These are phyloP conservation scores for Carettochelys insculpta DNA, from an alignment of 2,113 vertebrate genomes.

Conservation along the genomic window DNA sequence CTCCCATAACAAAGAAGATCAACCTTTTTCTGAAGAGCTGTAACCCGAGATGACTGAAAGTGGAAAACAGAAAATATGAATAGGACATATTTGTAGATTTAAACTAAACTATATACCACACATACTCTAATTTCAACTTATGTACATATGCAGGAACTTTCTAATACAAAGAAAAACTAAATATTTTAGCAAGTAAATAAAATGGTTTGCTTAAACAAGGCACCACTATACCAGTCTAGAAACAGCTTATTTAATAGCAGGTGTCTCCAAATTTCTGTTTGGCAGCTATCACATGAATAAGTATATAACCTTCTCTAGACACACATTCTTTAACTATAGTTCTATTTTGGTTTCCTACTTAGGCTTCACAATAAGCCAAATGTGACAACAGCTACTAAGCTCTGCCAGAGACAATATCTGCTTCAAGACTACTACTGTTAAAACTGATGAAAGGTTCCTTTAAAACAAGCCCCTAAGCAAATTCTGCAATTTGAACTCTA, in stretches of 20 bases:
- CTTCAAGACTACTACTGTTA: background rate
- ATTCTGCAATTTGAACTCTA: background rate
- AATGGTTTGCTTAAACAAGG: background rate
- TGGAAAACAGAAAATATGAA: background rate
- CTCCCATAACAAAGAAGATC: background rate
- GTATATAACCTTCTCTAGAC: background rate
- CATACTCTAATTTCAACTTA: background rate
- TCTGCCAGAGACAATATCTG: background rate
- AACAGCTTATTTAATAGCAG: background rate
- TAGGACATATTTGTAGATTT: background rate
- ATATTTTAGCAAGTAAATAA: background rate
- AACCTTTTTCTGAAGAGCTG: background rate
- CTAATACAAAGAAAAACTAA: background rate
- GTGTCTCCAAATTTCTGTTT: background rate
- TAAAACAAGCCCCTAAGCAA: background rate
- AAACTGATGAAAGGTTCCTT: background rate
- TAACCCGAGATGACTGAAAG: background rate
- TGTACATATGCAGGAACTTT: background rate
- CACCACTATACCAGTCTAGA: background rate
- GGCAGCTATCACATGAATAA: background rate
- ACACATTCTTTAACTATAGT: background rate
- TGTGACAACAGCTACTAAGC: background rate
- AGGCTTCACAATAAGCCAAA: background rate
- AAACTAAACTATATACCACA: background rate
- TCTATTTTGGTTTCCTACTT: background rate